phyloP scores from a whole-genome alignment of 2,888 invertebrate genomes.

The Erebia epiphron region DNA sequence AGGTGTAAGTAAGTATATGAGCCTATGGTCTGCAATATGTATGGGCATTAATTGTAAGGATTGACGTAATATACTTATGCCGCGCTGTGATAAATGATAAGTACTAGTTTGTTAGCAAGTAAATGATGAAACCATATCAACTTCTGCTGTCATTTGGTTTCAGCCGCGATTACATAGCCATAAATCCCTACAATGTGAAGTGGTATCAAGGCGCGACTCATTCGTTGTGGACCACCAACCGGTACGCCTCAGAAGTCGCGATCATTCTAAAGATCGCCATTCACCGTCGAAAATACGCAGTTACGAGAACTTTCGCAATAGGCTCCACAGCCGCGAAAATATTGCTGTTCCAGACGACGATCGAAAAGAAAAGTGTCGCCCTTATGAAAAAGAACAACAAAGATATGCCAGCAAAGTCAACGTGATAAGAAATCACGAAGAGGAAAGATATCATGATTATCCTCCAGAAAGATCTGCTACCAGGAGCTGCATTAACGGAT shows the following conservation, averaged over 20 bases:
- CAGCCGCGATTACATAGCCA: conserved; percentile 68
- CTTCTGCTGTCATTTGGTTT: conserved; percentile 36
- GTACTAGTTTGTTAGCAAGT: no score
- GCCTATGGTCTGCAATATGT: no score
- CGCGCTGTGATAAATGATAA: no score
- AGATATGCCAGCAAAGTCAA: conserved; percentile 60
- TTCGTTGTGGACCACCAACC: conserved; percentile 55
- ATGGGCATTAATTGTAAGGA: no score
- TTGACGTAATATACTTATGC: no score
- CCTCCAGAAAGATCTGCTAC: conserved; percentile 50
- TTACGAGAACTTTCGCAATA: conserved; percentile 54
- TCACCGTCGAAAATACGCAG: conserved; percentile 57
- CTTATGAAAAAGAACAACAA: conserved; percentile 50
- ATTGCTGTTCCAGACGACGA: conserved; percentile 41
- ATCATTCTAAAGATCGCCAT: conserved; percentile 52
- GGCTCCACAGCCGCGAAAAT: conserved; percentile 50
- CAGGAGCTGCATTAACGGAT: conserved; percentile 52
- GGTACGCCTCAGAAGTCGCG: conserved; percentile 49
- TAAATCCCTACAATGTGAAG: conserved; percentile 74
- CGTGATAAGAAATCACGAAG: conserved; percentile 47
- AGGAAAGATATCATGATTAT: conserved; percentile 54
- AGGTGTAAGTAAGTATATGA: no score
- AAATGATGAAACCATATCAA: no score
- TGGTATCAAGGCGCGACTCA: conserved; percentile 47
- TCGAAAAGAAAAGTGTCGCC: conserved; percentile 47